Percentiles rank a stretch among this genome's conserved stretches.
These are phyloP conservation scores for Stictocephala bisonia DNA, from an alignment of 2,888 invertebrate species.

Conservation along the genomic window DNA sequence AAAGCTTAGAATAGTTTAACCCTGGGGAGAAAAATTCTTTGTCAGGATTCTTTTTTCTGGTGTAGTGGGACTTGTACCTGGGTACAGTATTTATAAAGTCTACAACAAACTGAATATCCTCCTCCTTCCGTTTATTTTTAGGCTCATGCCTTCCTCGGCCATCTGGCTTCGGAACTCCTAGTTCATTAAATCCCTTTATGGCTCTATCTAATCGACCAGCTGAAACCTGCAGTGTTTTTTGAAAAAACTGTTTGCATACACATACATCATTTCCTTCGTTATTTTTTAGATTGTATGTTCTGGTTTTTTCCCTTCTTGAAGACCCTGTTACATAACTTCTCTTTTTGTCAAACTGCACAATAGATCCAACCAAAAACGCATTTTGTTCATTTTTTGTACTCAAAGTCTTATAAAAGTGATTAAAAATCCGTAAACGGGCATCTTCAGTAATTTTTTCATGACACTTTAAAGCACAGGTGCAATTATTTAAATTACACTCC, in stretches of 20 bases:
- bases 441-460: conserved; percentile 6
- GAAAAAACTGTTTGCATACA: conserved; percentile 9
- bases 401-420: neutral
- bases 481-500: neutral
- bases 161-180: conserved; percentile 3
- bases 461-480: neutral
- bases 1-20: conserved; percentile 1
- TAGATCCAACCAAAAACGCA: neutral
- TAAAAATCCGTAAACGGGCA: neutral
- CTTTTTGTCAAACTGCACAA: neutral
- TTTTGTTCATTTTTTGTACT: neutral
- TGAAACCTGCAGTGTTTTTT: conserved; percentile 9
- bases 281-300: neutral
- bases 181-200: neutral
- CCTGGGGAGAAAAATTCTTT: neutral
- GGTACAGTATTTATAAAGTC: neutral
- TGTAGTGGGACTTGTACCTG: neutral
- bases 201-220: conserved; percentile 1
- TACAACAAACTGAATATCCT: neutral
- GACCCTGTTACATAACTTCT: neutral
- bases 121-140: neutral
- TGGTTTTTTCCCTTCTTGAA: neutral
- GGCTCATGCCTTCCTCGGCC: neutral
- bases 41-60: conserved; percentile 3
- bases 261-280: neutral